Percentiles rank a stretch among this genome's conserved stretches.
Evolutionary conservation across 2,113 vertebrate species (phyloP).

Genomic region (Lichenostomus cassidix): DNA sequence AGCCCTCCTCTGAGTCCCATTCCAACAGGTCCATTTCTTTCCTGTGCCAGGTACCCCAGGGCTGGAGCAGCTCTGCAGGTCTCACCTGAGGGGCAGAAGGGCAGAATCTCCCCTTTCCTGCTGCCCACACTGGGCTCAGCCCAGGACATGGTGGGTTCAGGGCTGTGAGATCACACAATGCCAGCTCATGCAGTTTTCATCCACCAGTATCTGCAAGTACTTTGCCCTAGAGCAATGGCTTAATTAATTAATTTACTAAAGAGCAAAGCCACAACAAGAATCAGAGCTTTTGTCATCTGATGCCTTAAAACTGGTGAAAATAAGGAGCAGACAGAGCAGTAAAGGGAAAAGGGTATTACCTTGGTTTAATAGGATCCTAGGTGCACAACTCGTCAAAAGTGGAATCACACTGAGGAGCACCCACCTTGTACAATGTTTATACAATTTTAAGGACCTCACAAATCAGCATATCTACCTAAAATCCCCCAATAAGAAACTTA

Average conservation of each 20-base stretch:
- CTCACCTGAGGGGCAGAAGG: background rate
- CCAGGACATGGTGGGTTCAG: background rate
- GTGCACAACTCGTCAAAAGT: too few species aligned
- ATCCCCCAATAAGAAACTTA: too few species aligned
- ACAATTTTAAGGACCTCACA: too few species aligned
- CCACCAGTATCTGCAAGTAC: background rate
- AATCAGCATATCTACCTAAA: too few species aligned
- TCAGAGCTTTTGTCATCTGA: background rate
- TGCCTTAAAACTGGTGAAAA: too few species aligned
- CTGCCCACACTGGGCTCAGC: background rate
- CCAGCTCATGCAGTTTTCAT: background rate
- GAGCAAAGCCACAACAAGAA: background rate
- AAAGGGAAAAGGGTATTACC: too few species aligned
- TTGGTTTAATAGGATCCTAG: too few species aligned
- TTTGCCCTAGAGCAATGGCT: background rate
- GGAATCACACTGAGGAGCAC: too few species aligned
- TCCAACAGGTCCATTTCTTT: background rate
- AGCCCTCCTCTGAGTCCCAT: background rate
- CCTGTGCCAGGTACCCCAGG: accelerated
- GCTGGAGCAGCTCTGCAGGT: background rate
- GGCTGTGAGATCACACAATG: background rate
- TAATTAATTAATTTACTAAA: background rate
- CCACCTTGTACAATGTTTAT: too few species aligned
- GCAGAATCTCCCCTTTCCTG: background rate
- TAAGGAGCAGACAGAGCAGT: too few species aligned